A percentile compares a stretch with the other conserved stretches of the same genome.
Evolutionary conservation across 2,113 vertebrate genomes (phyloP).

Genomic region (Hyperopisus bebe): DNA sequence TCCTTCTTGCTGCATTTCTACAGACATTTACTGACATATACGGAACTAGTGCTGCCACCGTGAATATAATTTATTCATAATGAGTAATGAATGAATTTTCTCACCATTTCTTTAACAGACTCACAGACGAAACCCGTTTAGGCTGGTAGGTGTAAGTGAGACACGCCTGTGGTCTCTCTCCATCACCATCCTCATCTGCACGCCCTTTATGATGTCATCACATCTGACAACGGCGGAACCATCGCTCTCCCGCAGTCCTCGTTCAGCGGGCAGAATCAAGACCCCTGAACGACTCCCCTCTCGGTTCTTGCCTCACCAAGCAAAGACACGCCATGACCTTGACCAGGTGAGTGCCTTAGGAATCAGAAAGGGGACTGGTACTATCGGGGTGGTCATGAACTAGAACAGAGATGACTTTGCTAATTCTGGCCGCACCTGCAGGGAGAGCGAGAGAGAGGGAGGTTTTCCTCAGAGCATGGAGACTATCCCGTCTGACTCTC

Average conservation of each 20-base stretch:
- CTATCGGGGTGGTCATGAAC: neutral
- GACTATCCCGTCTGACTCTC: neutral
- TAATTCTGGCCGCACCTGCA: conserved; percentile 8
- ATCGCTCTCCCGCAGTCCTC: neutral
- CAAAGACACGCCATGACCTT: neutral
- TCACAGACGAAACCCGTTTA: neutral
- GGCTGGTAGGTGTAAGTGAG: neutral
- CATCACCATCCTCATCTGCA: neutral
- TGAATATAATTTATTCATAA: neutral
- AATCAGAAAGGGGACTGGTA: neutral
- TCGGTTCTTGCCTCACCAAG: neutral
- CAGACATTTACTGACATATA: neutral
- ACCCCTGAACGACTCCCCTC: neutral
- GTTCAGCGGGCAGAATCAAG: neutral
- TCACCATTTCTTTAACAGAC: neutral
- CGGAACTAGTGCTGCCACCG: neutral
- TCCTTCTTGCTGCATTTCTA: neutral
- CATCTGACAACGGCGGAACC: neutral
- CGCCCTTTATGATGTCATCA: neutral
- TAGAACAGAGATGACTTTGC: conserved; percentile 7
- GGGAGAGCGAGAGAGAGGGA: neutral
- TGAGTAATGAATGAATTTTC: neutral
- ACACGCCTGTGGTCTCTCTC: neutral
- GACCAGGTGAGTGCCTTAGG: neutral
- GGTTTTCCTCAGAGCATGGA: neutral